Conservation (phyloP, 2,113 vertebrate species). For the Gambusia affinis region DNA sequence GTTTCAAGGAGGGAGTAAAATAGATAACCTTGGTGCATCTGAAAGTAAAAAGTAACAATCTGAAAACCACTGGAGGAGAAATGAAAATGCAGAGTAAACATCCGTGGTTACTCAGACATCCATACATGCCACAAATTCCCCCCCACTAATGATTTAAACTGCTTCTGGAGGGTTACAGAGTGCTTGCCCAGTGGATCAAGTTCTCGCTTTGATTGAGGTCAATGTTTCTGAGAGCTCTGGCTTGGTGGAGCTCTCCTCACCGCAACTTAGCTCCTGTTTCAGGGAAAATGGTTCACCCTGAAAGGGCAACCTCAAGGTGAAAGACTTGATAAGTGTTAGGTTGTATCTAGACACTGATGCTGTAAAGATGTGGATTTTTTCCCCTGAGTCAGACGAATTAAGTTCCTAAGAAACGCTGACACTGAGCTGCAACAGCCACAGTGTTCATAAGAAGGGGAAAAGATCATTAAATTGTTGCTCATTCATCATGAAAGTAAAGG, state of each 20-base stretch:
- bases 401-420: constrained; percentile 30
- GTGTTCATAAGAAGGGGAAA: background rate
- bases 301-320: constrained; percentile 66
- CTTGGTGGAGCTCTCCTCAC: constrained; percentile 48
- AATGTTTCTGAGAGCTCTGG: constrained; percentile 45
- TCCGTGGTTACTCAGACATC: background rate
- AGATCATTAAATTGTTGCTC: background rate
- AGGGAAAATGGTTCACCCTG: constrained; percentile 45
- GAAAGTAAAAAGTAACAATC: background rate
- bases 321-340: constrained; percentile 29
- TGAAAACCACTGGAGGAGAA: background rate
- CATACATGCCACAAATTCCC: background rate
- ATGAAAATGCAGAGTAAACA: background rate
- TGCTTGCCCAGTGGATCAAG: constrained; percentile 62
- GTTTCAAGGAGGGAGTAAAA: constrained; percentile 12
- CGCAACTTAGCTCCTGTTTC: constrained; percentile 66
- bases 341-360: constrained; percentile 11
- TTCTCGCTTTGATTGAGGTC: constrained; percentile 64
- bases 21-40: constrained; percentile 32
- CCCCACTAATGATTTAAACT: constrained; percentile 26
- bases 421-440: background rate
- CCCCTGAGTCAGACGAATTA: constrained; percentile 31
- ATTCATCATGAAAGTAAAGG: background rate
- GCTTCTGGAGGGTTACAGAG: constrained; percentile 44
- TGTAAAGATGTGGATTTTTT: constrained; percentile 16